A percentile compares a stretch with the other conserved stretches of the same genome.
Evolutionary conservation across 92 coral and sea anemone genomes (phyloP).

Genomic region (Siderastrea radians): DNA sequence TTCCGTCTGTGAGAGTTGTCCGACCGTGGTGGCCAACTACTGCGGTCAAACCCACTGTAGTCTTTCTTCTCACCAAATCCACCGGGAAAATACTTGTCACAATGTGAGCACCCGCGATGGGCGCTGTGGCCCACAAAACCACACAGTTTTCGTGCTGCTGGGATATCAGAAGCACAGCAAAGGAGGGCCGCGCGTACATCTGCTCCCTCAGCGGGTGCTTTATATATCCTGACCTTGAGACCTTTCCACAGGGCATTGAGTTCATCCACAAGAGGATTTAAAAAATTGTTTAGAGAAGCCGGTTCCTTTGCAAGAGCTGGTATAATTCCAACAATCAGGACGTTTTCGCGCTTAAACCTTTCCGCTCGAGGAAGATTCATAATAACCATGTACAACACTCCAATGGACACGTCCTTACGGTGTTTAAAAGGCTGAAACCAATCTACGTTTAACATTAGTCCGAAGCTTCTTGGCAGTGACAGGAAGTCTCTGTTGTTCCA

Average conservation of each 20-base stretch:
- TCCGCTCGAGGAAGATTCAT: constrained; percentile 33
- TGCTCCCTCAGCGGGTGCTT: constrained; percentile 6
- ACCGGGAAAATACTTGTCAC: constrained; percentile 22
- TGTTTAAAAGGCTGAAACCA: neutral
- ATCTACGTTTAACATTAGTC: constrained; percentile 19
- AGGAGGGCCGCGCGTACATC: constrained; percentile 62
- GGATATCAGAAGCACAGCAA: constrained; percentile 73
- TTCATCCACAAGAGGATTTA: constrained; percentile 63
- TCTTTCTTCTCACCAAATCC: neutral
- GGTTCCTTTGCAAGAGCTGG: constrained; percentile 67
- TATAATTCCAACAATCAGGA: constrained; percentile 65
- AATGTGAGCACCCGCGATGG: constrained; percentile 57
- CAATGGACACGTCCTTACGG: constrained; percentile 16
- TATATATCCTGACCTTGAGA: constrained; percentile 19
- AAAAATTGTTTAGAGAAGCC: constrained; percentile 44
- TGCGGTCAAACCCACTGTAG: constrained; percentile 70
- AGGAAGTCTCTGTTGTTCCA: constrained; percentile 18
- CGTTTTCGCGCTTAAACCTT: constrained; percentile 14
- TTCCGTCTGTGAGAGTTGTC: constrained; percentile 58
- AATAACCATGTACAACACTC: constrained; percentile 17
- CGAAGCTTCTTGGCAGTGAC: constrained; percentile 29
- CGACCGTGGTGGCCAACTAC: constrained; percentile 59
- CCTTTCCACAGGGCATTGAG: constrained; percentile 68
- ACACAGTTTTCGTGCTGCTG: constrained; percentile 80
- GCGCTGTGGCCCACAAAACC: constrained; percentile 74